phyloP scores from a whole-genome alignment of 2,888 invertebrate species.

The Congeria kusceri region DNA sequence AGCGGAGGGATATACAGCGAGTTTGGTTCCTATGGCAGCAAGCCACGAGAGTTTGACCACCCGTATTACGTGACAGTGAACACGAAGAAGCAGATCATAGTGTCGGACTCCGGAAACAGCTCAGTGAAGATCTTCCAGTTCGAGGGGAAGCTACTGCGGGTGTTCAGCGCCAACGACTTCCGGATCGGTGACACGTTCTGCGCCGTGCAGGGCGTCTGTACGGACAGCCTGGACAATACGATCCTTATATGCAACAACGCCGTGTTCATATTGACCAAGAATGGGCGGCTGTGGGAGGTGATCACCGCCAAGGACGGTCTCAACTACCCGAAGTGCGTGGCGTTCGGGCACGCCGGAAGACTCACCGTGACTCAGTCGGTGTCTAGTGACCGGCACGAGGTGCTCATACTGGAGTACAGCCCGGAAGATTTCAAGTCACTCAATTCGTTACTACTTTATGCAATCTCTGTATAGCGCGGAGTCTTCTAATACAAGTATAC shows the following conservation, averaged over 20 bases:
- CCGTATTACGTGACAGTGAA: slow-evolving; percentile 82
- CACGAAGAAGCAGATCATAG: slow-evolving; percentile 79
- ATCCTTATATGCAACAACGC: slow-evolving; percentile 80
- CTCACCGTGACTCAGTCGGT: slow-evolving; percentile 79
- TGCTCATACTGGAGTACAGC: slow-evolving; percentile 78
- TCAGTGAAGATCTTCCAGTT: slow-evolving; percentile 82
- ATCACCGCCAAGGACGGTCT: slow-evolving; percentile 79
- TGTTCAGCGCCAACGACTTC: slow-evolving; percentile 77
- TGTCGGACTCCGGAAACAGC: slow-evolving; percentile 82
- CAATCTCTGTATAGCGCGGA: slow-evolving; percentile 75
- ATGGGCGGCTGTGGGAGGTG: slow-evolving; percentile 83
- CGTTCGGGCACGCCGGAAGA: slow-evolving; percentile 74
- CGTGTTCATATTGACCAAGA: slow-evolving; percentile 80
- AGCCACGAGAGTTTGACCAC: slow-evolving; percentile 78
- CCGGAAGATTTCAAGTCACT: slow-evolving; percentile 81
- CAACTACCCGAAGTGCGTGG: slow-evolving; percentile 79
- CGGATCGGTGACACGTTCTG: slow-evolving; percentile 78
- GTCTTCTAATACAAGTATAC: too few species aligned
- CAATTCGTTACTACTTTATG: slow-evolving; percentile 80
- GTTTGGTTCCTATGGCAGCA: slow-evolving; percentile 81
- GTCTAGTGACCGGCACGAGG: slow-evolving; percentile 74
- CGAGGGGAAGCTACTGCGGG: slow-evolving; percentile 77
- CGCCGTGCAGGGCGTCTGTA: slow-evolving; percentile 77
- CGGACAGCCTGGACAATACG: slow-evolving; percentile 80
- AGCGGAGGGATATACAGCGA: slow-evolving; percentile 73